Conservation (phyloP, 1,140 invertebrate species). For the Ectropis grisescens region DNA sequence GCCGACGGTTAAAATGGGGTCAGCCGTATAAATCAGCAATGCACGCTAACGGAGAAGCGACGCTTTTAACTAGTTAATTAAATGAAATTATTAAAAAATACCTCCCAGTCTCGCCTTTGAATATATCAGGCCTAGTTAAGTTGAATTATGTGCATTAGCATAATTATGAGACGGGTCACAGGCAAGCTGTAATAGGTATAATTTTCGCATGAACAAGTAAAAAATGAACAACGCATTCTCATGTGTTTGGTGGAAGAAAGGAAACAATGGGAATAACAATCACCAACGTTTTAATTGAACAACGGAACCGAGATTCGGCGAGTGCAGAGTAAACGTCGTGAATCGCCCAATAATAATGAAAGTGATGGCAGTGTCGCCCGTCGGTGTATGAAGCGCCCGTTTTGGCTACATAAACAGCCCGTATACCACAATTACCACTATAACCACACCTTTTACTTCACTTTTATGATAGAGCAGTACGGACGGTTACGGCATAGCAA, state of each 20-base stretch:
- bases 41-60: too few relatives aligned
- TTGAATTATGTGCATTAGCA: too few relatives aligned
- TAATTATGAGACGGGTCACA: too few relatives aligned
- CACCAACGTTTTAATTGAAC: slow-evolving; percentile 53
- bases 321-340: slow-evolving; percentile 59
- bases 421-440: slow-evolving; percentile 39
- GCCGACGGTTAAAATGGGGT: too few relatives aligned
- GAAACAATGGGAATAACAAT: slow-evolving; percentile 36
- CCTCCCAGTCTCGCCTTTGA: too few relatives aligned
- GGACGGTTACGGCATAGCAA: slow-evolving; percentile 15
- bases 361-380: slow-evolving; percentile 60
- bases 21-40: too few relatives aligned
- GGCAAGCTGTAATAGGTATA: too few relatives aligned
- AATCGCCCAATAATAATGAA: slow-evolving; percentile 69
- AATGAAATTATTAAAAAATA: too few relatives aligned
- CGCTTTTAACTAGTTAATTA: too few relatives aligned
- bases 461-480: slow-evolving; percentile 20
- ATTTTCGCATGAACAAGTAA: too few relatives aligned
- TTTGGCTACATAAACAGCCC: slow-evolving; percentile 67
- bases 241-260: too few relatives aligned
- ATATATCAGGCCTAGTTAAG: too few relatives aligned
- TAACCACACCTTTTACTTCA: slow-evolving; percentile 14
- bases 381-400: slow-evolving; percentile 65
- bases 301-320: slow-evolving; percentile 46
- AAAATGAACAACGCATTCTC: neutral